Conservation (phyloP, 2,888 invertebrate species). For the Acanthopleura granulata region DNA sequence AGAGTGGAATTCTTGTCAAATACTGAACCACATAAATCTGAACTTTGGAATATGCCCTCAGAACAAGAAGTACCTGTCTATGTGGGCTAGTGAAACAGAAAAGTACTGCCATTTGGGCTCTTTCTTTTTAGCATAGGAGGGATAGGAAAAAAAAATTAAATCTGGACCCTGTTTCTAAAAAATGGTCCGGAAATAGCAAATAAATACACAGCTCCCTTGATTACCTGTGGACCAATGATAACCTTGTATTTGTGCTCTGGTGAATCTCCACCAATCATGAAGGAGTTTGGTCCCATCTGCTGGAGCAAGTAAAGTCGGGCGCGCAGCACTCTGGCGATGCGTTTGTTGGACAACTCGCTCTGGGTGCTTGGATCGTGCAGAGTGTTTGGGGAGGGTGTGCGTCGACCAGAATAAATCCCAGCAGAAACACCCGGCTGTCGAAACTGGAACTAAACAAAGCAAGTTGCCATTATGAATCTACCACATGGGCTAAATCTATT, state of each 20-base stretch:
- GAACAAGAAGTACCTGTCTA: too few relatives aligned
- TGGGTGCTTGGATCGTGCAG: slow-evolving; percentile 30
- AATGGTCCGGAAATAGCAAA: too few relatives aligned
- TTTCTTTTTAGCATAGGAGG: too few relatives aligned
- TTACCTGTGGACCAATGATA: slow-evolving; percentile 71
- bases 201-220: not conserved
- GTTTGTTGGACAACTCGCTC: slow-evolving; percentile 52
- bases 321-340: slow-evolving; percentile 65
- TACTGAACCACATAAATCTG: too few relatives aligned
- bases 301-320: slow-evolving; percentile 70
- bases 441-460: slow-evolving; percentile 19
- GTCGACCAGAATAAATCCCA: slow-evolving; percentile 22
- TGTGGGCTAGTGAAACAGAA: too few relatives aligned
- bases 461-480: not conserved
- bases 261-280: slow-evolving; percentile 70
- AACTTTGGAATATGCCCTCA: too few relatives aligned
- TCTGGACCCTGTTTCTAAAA: not conserved
- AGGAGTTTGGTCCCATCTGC: slow-evolving; percentile 71
- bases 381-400: slow-evolving; percentile 31
- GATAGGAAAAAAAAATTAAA: too few relatives aligned
- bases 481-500: too few relatives aligned
- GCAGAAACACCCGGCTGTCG: slow-evolving; percentile 34
- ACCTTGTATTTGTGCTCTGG: slow-evolving; percentile 71
- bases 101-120: too few relatives aligned
- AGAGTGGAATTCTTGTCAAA: too few relatives aligned